Evolutionary conservation across 1,140 invertebrate genomes (phyloP).

Genomic region (Trichonephila clavata): DNA sequence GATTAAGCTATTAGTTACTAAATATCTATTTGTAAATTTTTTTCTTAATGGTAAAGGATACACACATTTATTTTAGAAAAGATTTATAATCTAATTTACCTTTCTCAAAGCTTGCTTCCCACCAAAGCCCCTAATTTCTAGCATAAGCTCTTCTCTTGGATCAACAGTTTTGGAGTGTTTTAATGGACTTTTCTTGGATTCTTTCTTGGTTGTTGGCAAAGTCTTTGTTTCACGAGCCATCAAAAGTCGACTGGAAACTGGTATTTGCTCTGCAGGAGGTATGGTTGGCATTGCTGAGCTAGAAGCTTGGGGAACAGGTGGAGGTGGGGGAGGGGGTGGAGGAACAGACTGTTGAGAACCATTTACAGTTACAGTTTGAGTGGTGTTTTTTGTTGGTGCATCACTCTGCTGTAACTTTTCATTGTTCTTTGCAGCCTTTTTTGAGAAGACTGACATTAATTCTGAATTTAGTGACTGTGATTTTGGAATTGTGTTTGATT

Average conservation of each 20-base stretch:
- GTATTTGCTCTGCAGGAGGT: constrained; percentile 72
- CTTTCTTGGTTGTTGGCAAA: constrained; percentile 49
- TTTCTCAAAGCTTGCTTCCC: constrained; percentile 84
- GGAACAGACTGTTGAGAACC: constrained; percentile 21
- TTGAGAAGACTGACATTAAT: constrained; percentile 64
- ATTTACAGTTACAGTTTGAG: constrained; percentile 63
- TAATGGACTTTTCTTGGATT: constrained; percentile 51
- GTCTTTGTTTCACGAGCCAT: constrained; percentile 70
- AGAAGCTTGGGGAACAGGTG: background rate
- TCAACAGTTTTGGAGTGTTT: constrained; percentile 80
- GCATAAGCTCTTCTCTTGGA: constrained; percentile 85
- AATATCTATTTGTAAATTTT: too few relatives aligned
- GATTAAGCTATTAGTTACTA: too few relatives aligned
- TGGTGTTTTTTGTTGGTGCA: background rate
- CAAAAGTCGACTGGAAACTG: constrained; percentile 68
- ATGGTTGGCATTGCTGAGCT: constrained; percentile 65
- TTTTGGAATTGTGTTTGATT: constrained; percentile 63
- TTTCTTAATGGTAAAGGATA: too few relatives aligned
- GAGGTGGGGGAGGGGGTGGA: constrained; percentile 57
- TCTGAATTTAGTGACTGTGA: constrained; percentile 69
- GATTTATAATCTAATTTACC: constrained; percentile 79
- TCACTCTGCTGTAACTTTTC: background rate
- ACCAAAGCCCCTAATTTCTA: constrained; percentile 88
- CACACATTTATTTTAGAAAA: too few relatives aligned
- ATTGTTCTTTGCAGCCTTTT: constrained; percentile 35